Conservation (phyloP, 2,113 vertebrate genomes). For the Rutilus rutilus region DNA sequence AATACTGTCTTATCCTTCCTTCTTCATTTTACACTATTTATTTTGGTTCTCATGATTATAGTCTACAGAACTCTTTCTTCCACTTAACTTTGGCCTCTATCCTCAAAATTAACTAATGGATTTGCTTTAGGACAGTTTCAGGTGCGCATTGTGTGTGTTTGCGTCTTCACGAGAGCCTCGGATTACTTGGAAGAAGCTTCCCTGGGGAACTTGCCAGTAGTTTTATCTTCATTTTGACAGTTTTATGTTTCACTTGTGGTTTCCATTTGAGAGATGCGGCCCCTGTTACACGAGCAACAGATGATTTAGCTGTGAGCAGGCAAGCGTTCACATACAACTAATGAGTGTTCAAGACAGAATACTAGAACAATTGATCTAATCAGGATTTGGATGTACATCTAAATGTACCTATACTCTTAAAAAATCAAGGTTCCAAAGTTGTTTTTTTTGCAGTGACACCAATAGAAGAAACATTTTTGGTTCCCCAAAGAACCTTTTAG, state of each 20-base stretch:
- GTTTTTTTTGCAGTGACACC: no score
- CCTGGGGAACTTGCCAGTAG: constrained; percentile 37
- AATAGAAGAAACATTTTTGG: no score
- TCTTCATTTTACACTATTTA: neutral
- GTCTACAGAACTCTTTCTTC: neutral
- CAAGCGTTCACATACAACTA: neutral
- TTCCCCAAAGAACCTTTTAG: no score
- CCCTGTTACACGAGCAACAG: constrained; percentile 37
- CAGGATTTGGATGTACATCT: neutral
- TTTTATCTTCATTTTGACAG: constrained; percentile 51
- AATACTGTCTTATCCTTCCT: neutral
- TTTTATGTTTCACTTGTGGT: constrained; percentile 62
- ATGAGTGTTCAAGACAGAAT: constrained; percentile 8
- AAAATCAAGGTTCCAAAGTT: no score
- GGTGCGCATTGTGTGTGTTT: constrained; percentile 26
- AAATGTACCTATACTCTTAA: neutral
- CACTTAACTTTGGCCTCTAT: neutral
- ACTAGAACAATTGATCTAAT: neutral
- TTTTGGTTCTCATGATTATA: neutral
- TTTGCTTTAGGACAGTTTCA: neutral
- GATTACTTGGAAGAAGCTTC: constrained; percentile 47
- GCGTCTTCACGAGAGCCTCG: constrained; percentile 40
- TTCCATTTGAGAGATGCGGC: constrained; percentile 51
- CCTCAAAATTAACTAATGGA: neutral
- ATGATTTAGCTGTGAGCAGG: constrained; percentile 21